These are phyloP conservation scores for Rhyzopertha dominica DNA, from an alignment of 1,140 invertebrate genomes.

Conservation along the genomic window DNA sequence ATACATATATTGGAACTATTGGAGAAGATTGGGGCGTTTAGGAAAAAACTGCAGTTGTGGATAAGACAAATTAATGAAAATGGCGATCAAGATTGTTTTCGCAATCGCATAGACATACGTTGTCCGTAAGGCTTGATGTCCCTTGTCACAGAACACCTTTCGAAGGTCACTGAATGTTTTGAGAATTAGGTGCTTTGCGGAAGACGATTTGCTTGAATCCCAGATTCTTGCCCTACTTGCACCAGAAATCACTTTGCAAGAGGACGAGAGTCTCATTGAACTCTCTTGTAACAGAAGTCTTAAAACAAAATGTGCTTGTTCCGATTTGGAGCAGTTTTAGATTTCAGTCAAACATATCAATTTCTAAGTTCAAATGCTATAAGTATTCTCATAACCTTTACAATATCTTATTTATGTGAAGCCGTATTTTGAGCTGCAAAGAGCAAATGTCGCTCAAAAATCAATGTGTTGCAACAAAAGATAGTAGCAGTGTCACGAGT, in stretches of 20 bases:
- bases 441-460: slow-evolving; percentile 32
- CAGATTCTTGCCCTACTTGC: slow-evolving; percentile 30
- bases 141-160: slow-evolving; percentile 20
- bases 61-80: slow-evolving; percentile 9
- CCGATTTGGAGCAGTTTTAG: slow-evolving; percentile 17
- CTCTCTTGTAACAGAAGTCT: slow-evolving; percentile 29
- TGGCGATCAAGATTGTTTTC: no score
- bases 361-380: slow-evolving; percentile 17
- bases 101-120: no score
- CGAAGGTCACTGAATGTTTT: slow-evolving; percentile 21
- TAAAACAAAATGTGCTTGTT: slow-evolving; percentile 18
- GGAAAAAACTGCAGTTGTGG: slow-evolving; percentile 17
- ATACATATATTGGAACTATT: slow-evolving; percentile 17
- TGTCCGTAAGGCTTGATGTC: no score
- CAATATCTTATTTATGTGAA: slow-evolving; percentile 35
- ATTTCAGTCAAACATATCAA: slow-evolving; percentile 1
- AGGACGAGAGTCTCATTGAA: slow-evolving; percentile 29
- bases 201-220: slow-evolving; percentile 27
- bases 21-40: slow-evolving; percentile 33
- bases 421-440: slow-evolving; percentile 33
- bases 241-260: slow-evolving; percentile 24
- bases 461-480: slow-evolving; percentile 37
- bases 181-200: slow-evolving; percentile 21
- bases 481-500: slow-evolving; percentile 34
- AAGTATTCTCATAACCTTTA: slow-evolving; percentile 28